Percentiles rank a stretch among this genome's conserved stretches.
Conservation (phyloP, 2,797 vertebrate species). For the Leucoraja ocellata region DNA sequence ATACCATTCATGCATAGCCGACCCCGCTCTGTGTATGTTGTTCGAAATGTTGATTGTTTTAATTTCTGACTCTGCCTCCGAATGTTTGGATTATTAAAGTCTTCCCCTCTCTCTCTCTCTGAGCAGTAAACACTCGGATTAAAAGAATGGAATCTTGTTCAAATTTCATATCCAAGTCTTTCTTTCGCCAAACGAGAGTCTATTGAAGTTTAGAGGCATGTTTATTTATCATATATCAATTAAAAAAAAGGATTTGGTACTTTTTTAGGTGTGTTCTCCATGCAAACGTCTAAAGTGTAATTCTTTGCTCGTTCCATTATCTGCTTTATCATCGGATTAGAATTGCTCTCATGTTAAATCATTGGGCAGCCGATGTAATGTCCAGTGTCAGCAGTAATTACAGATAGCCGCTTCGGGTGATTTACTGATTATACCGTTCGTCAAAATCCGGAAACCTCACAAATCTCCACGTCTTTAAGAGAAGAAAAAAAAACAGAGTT, state of each 20-base stretch:
- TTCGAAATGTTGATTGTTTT: background rate
- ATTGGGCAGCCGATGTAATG: constrained; percentile 21
- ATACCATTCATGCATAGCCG: background rate
- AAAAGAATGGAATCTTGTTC: background rate
- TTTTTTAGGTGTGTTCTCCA: background rate
- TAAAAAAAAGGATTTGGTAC: background rate
- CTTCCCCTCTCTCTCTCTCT: too few relatives aligned
- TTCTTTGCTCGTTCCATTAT: constrained; percentile 23
- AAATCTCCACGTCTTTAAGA: background rate
- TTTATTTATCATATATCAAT: background rate
- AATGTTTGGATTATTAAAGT: background rate
- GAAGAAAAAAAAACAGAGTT: background rate
- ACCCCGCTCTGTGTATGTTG: background rate
- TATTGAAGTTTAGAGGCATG: background rate
- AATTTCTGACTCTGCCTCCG: background rate
- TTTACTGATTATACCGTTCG: constrained; percentile 25
- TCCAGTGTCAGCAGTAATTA: constrained; percentile 34
- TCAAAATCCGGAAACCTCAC: constrained; percentile 28
- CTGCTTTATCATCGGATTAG: constrained; percentile 19
- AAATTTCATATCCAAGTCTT: background rate
- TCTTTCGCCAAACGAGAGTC: background rate
- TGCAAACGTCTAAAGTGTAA: background rate
- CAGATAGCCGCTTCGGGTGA: constrained; percentile 37
- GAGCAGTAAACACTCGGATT: background rate
- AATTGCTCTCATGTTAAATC: constrained; percentile 29